A percentile compares a stretch with the other conserved stretches of the same genome.
These are phyloP conservation scores for Melanostoma mellinum DNA, from an alignment of 2,888 invertebrate genomes.

Conservation along the genomic window DNA sequence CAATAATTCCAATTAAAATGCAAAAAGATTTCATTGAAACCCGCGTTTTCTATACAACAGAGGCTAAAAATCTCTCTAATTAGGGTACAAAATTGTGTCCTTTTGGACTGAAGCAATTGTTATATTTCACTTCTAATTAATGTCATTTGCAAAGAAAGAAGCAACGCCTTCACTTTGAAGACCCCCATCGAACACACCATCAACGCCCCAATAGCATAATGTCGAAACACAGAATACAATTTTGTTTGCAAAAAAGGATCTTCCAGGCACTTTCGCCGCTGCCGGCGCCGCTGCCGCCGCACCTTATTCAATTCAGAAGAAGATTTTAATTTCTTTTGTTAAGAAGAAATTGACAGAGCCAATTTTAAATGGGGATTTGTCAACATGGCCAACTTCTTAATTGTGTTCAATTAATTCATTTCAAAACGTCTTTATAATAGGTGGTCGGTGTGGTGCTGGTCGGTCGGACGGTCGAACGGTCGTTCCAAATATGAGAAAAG, in stretches of 20 bases:
- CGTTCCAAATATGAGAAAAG: neutral
- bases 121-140: constrained; percentile 47
- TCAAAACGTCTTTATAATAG: constrained; percentile 24
- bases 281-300: neutral
- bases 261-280: neutral
- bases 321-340: constrained; percentile 61
- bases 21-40: constrained; percentile 23
- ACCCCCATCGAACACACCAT: neutral
- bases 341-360: constrained; percentile 54
- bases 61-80: constrained; percentile 52
- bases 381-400: constrained; percentile 57
- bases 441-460: neutral
- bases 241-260: constrained; percentile 10
- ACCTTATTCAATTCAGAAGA: constrained; percentile 40
- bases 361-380: constrained; percentile 66
- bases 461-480: constrained; percentile 12
- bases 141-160: constrained; percentile 22
- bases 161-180: neutral
- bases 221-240: too few relatives aligned
- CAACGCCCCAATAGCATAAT: neutral
- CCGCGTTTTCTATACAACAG: constrained; percentile 14
- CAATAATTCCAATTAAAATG: constrained; percentile 42
- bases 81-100: constrained; percentile 48
- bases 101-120: constrained; percentile 33
- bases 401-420: constrained; percentile 66